Base-by-base conservation (phyloP, 2,888 invertebrate species). In the Sphecodes monilicornis region DNA sequence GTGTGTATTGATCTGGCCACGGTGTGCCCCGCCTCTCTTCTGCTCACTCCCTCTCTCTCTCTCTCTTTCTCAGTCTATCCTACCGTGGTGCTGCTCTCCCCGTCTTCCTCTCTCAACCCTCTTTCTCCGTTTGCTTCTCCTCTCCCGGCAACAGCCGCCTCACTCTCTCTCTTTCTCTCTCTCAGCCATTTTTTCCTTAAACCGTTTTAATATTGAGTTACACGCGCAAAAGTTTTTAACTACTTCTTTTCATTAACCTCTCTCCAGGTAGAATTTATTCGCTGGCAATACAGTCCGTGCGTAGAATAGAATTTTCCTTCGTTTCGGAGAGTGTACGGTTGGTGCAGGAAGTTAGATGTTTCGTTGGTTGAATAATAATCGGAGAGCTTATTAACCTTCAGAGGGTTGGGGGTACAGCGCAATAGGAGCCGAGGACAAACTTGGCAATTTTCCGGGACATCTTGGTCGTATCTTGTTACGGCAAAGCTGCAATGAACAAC, bases 1-100 rank as follows among this genome's bases (percentile, higher is more conserved):
- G 91, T 92, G 91, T 89, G 90, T 93, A 93, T 93, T 93, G 93
- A 93, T 93, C 93, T 92, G 89, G 87, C 89, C 88, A 90, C 90
- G 89, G 87, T 89, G 87, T 89, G 91, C 89, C 90, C 89, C 91
- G 92, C 92, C 90, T 89, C 85, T 84, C 86, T 78, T 88, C 84
- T 79, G 50, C 60, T 75, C 26, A 36, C 57, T 13, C 26, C 91
- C 90, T 89, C 85, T 82, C 86, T 78, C 86, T 87, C 79, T 86
- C 85, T 76, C 76, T 82, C 84, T 78, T 71, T 76, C 81, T 75
- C 70, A 70, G 81, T 73, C 80, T 69, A 71, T 50, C 69, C 54
- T 78, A 50, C 50, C 50, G 22, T 22, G 8, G 50, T 76, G 18
- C 78, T 60, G 80, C 46, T 22, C 76, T 66, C 76, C 39, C 76